Percentiles rank a stretch among this genome's conserved stretches.
These are phyloP conservation scores for Alaudala cheleensis DNA, from an alignment of 2,113 vertebrate species.

Conservation along the genomic window DNA sequence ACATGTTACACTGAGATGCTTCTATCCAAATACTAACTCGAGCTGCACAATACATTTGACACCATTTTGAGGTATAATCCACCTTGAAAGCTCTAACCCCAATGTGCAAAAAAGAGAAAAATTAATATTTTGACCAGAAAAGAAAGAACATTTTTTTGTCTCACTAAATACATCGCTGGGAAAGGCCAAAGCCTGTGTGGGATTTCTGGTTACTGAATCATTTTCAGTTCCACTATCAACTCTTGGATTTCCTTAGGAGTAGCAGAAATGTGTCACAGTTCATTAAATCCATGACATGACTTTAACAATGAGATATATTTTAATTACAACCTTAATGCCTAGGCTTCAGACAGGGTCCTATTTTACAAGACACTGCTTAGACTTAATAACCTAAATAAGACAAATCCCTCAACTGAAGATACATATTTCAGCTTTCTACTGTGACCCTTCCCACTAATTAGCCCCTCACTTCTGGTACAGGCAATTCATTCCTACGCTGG, in stretches of 20 bases:
- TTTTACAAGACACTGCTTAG: background rate
- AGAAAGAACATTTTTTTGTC: background rate
- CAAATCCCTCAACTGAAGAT: background rate
- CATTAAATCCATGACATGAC: background rate
- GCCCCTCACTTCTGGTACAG: background rate
- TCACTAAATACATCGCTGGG: background rate
- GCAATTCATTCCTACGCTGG: background rate
- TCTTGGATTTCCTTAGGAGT: background rate
- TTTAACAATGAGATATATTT: background rate
- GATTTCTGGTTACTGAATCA: background rate
- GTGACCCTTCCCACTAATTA: background rate
- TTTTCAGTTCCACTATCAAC: background rate
- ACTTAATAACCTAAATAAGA: background rate
- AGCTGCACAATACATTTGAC: background rate
- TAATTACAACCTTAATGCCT: background rate
- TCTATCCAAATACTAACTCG: background rate
- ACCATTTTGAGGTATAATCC: background rate
- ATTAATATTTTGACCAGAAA: background rate
- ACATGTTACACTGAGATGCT: background rate
- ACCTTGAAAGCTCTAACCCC: background rate
- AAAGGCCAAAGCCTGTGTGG: background rate
- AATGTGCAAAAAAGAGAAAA: no score
- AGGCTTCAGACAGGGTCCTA: background rate
- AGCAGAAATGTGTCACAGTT: background rate
- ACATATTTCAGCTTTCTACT: background rate